Percentiles rank a stretch among this genome's conserved stretches.
phyloP scores from a whole-genome alignment of 2,888 invertebrate species.

The Melanostoma scalare region DNA sequence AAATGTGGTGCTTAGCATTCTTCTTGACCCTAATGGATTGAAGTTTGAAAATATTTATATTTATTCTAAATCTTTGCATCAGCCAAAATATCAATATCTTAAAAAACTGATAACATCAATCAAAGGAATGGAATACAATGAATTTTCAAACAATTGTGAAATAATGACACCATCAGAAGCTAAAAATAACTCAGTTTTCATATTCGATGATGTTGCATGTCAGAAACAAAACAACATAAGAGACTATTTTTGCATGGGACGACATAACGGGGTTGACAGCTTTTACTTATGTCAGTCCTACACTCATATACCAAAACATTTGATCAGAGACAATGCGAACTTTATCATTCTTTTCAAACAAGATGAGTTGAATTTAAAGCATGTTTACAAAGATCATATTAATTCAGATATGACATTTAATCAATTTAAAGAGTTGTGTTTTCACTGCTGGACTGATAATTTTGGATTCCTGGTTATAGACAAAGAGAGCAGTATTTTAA shows the following conservation, averaged over 20 bases:
- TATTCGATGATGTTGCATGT: conserved; percentile 79
- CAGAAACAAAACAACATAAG: conserved; percentile 76
- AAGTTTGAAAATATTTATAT: no score
- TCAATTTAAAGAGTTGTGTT: no score
- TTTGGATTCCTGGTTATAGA: no score
- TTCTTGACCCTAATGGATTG: no score
- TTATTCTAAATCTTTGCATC: no score
- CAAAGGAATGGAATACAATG: conserved; percentile 40
- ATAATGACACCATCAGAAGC: no score
- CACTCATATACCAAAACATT: conserved; percentile 78
- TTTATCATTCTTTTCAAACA: conserved; percentile 78
- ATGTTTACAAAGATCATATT: conserved; percentile 67
- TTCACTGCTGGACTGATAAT: no score
- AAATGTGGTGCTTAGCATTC: no score
- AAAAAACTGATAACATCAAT: conserved; percentile 46
- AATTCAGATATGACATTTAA: no score
- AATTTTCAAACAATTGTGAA: conserved; percentile 45
- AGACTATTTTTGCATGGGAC: conserved; percentile 76
- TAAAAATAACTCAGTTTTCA: conserved; percentile 76
- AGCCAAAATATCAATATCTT: not conserved
- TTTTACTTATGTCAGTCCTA: conserved; percentile 11
- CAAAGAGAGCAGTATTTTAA: no score
- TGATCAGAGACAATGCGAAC: conserved; percentile 78
- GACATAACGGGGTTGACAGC: no score
- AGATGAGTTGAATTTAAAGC: conserved; percentile 77